Evolutionary conservation across 1,140 invertebrate species (phyloP), one percentile per base, ranked within the genome.

Genomic region (Stenopsyche tienmushanensis): DNA sequence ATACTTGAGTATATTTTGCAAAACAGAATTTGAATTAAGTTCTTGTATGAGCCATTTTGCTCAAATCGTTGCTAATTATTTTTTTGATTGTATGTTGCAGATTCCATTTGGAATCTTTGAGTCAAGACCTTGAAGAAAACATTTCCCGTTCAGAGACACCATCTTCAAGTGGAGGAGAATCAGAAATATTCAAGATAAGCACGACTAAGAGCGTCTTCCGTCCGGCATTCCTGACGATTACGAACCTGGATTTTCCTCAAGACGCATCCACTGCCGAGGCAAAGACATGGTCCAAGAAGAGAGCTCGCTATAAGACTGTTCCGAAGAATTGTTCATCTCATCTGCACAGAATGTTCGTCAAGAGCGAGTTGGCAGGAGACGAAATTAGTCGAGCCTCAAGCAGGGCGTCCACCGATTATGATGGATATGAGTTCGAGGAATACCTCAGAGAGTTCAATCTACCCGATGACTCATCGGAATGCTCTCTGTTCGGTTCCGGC

Each of bases 301-400:
- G 65, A 34, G 24, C 54, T n/a, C 55, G 62, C 18, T 70, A 64
- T 41, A 70, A 70, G 26, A 64, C 57, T 1, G 60, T 70, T 3
- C 68, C 68, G 10, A 70, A 66, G 41, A 54, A 64, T 34, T 66
- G 68, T 47, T 70, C 68, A 2, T 29, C 24, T 2, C 58, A 70
- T 23, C 13, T 70, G 60, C 68, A 70, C 41, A 59, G 68, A 45
- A 70, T 70, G 68, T 70, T 70, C 47, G 65, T 70, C 1, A 70
- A 66, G 44, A 66, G 63, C 26, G 58, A 65, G 18, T 2, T 5
- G 9, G 23, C 49, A 3, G 39, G 55, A n/a, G 45, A 26, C 0
- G 25, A 47, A 10, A n/a, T 18, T 25, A 60, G 45, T 23, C 41
- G 65, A 21, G 44, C 64, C 0, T 66, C 68, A 3, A 70, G 68